Evolutionary conservation across 2,888 invertebrate species (phyloP), one percentile per base, ranked within the genome.

Genomic region (Pogonocherus hispidulus): DNA sequence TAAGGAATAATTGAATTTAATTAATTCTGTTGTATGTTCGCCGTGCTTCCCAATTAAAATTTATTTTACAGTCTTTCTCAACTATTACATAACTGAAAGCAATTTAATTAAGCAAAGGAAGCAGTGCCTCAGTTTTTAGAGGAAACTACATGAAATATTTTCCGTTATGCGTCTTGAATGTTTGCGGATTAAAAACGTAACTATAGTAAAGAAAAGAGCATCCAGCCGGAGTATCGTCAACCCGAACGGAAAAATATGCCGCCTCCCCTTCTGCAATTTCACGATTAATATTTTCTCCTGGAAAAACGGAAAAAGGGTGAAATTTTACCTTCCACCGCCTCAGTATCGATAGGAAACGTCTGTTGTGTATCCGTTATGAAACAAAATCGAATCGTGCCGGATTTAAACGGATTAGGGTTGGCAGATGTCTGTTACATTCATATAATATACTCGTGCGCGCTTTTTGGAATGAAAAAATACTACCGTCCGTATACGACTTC

Each of bases 321-420:
- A 22, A 18, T 19, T 47, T 47, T 47, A 47, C 49, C 19, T 49
- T n/a, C n/a, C 19, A 22, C 20, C 16, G n/a, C 27, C 59, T 16
- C 18, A 47, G 27, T 23, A 27, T 46, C 59, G 22, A 59, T 59
- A 59, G 27, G 23, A 57, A 41, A 47, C 47, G 46, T 4, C 46
- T 9, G 47, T 18, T 59, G 22, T 47, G 44, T 59, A 35, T 46
- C 35, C 37, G 20, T 41, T 56, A 57, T 20, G 59, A 47, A 27
- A 44, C 11, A 11, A 22, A 27, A 23, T 52, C 35, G 35, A 20
- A 55, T n/a, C 9, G 18, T 46, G 18, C 18, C 47, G 22, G 5
- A 16, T 23, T 27, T 23, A 1, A 44, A 20, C 20, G 47, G 22
- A 27, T 59, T 47, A 32, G 8, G 3, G 47, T 32, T 46, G 27